Base-by-base conservation (phyloP, 2,888 invertebrate genomes). In the Apotomis capreana region DNA sequence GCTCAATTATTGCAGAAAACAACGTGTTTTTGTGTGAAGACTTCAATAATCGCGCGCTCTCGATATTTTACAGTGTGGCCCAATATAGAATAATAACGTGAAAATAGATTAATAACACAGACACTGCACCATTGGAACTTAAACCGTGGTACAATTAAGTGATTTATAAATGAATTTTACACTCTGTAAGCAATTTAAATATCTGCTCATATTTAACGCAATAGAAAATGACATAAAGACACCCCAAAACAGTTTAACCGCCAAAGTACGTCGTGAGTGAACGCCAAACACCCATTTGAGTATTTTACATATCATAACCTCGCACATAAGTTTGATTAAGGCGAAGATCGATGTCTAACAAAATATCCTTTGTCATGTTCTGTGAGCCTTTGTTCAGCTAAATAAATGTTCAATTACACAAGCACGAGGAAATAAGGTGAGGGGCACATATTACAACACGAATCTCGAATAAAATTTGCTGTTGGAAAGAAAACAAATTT, bases 401-500 rank as follows among this genome's bases (percentile, higher is more conserved):
- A 65, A 60, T 61, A 67, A 68, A 60, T 57, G 61, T 71, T 61
- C 70, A 71, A 67, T 67, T 71, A 71, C 55, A 61, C 61, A 61
- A 67, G 67, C 65, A 13, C 15, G 58, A 40, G 54, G 26, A 52
- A 64, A 68, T 60, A 70, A 64, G 69, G 58, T 69, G 57, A 62
- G 51, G n/a, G 58, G 58, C 57, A 71, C 49, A 67, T 61, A 55
- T 67, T 52, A 67, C 70, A 70, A 61, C 64, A 60, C 46, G 60
- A 54, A 57, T 70, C 61, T 62, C 52, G 57, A 68, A 68, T 62
- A 68, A 62, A 68, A 68, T 46, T 62, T 68, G 58, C 78, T 78
- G 78, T 77, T 71, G 69, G 68, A 78, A 80, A 79, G 76, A 74
- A 78, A 81, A 77, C 69, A 75, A 80, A 83, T 78, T 76, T 73